These are phyloP conservation scores for Luidia sarsii DNA, from an alignment of 53 echinoderm and acorn worm genomes.

Conservation along the genomic window DNA sequence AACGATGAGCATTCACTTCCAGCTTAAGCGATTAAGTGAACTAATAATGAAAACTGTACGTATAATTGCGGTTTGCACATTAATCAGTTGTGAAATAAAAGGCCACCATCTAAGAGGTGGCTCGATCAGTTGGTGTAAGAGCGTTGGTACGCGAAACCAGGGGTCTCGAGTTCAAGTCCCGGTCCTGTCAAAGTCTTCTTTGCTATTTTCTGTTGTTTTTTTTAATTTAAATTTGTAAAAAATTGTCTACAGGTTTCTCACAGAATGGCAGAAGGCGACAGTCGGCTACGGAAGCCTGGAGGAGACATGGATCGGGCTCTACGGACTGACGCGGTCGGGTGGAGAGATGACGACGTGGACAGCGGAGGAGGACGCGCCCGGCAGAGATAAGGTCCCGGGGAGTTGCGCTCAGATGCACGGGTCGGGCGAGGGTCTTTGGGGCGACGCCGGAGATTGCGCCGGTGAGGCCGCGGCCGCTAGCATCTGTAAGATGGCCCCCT, in stretches of 20 bases:
- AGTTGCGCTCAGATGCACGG: slow-evolving; percentile 1
- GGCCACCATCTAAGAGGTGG: too few species aligned
- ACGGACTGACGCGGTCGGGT: not conserved
- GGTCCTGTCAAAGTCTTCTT: too few species aligned
- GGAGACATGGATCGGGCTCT: slow-evolving; percentile 29
- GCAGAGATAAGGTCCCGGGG: not conserved
- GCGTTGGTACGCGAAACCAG: too few species aligned
- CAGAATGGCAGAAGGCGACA: slow-evolving; percentile 18
- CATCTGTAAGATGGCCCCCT: slow-evolving; percentile 29
- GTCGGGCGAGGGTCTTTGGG: not conserved
- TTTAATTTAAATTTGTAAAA: not conserved
- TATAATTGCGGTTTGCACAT: too few species aligned
- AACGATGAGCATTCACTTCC: too few species aligned
- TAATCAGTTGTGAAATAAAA: too few species aligned
- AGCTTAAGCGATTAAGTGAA: too few species aligned
- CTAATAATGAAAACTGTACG: too few species aligned
- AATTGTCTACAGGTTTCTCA: slow-evolving; percentile 23
- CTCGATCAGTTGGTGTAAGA: too few species aligned
- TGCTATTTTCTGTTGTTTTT: not conserved
- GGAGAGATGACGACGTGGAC: not conserved
- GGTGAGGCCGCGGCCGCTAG: not conserved
- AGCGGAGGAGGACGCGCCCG: not conserved
- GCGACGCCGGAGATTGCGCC: not conserved
- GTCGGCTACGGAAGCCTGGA: not conserved
- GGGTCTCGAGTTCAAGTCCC: too few species aligned